These are phyloP conservation scores for Ferdinandea cuprea DNA, from an alignment of 2,888 invertebrate species.

Conservation along the genomic window DNA sequence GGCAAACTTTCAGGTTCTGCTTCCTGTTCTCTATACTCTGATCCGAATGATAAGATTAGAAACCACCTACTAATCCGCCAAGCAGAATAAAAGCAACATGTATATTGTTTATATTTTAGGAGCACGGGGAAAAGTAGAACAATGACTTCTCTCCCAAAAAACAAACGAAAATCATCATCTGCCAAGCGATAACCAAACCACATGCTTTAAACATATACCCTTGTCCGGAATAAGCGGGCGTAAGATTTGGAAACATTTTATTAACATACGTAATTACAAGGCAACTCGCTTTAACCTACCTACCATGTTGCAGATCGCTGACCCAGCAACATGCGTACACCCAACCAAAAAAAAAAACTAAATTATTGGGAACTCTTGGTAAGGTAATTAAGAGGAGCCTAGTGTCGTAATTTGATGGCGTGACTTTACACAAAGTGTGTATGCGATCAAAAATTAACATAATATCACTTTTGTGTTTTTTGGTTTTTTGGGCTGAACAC, in stretches of 20 bases:
- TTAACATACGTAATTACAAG: slow-evolving; percentile 53
- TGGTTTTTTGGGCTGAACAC: slow-evolving; percentile 16
- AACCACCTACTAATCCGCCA: not conserved
- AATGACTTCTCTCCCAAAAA: not conserved
- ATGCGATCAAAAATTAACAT: slow-evolving; percentile 38
- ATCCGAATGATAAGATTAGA: slow-evolving; percentile 22
- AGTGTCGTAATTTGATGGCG: slow-evolving; percentile 40
- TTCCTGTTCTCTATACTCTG: slow-evolving; percentile 27
- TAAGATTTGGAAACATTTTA: slow-evolving; percentile 45
- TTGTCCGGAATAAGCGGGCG: slow-evolving; percentile 35
- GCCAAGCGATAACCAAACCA: slow-evolving; percentile 13
- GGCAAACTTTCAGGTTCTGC: slow-evolving; percentile 32
- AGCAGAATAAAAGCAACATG: slow-evolving; percentile 1
- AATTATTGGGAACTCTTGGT: slow-evolving; percentile 29
- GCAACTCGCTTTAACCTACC: not conserved
- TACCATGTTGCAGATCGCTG: slow-evolving; percentile 49
- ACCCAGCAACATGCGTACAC: slow-evolving; percentile 47
- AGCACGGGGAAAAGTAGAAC: slow-evolving; percentile 12
- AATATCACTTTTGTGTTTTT: slow-evolving; percentile 18
- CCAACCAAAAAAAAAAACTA: not conserved
- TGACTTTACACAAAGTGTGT: slow-evolving; percentile 30
- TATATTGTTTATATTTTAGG: not conserved
- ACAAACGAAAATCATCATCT: slow-evolving; percentile 25
- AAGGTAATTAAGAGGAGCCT: slow-evolving; percentile 47
- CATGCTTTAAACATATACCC: slow-evolving; percentile 22